These are phyloP conservation scores for Acronicta aceris DNA, from an alignment of 2,888 invertebrate species.

Conservation along the genomic window DNA sequence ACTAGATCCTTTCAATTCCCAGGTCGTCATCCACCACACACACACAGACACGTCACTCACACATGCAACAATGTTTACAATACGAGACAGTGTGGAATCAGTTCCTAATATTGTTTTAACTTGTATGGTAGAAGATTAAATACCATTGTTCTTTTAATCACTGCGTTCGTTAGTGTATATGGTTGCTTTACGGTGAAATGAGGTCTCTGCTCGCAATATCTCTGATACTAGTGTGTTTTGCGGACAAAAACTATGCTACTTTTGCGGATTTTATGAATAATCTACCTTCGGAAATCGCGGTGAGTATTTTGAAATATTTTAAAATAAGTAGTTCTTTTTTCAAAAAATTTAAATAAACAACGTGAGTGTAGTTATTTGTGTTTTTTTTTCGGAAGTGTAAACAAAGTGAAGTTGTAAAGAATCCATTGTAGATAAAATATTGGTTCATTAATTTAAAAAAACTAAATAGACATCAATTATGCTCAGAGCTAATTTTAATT, in stretches of 20 bases:
- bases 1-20: too few relatives aligned
- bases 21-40: too few relatives aligned
- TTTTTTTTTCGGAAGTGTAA: neutral
- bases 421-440: neutral
- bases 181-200: constrained; percentile 25
- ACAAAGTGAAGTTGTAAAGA: neutral
- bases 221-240: constrained; percentile 31
- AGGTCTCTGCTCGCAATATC: constrained; percentile 19
- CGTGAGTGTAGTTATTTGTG: neutral
- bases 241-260: constrained; percentile 25
- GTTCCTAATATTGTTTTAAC: constrained; percentile 6
- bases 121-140: neutral
- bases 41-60: neutral
- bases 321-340: too few relatives aligned
- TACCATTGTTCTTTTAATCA: constrained; percentile 17
- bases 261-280: constrained; percentile 36
- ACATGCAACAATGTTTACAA: neutral
- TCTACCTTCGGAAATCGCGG: constrained; percentile 37
- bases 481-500: too few relatives aligned
- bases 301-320: constrained; percentile 30
- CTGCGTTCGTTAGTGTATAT: constrained; percentile 15
- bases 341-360: neutral
- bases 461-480: too few relatives aligned
- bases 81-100: neutral
- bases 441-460: too few relatives aligned